phyloP scores from a whole-genome alignment of 1,140 invertebrate species.

The Caenorhabditis tropicalis region DNA sequence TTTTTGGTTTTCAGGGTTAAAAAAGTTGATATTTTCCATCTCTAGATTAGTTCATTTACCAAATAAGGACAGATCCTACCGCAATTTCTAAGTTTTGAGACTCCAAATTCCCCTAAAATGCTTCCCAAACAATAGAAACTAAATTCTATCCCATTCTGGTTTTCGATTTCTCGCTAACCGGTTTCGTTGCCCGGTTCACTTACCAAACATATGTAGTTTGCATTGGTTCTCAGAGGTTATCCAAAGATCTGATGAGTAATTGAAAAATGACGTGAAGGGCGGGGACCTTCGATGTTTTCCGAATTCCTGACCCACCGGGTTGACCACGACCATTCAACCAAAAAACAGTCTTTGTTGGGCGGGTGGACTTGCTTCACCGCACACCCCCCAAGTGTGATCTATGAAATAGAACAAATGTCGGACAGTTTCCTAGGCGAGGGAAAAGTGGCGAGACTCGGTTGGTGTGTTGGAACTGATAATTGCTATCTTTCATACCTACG shows the following conservation, averaged over 20 bases:
- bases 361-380: neutral
- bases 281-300: neutral
- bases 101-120: too few species aligned
- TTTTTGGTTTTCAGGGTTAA: too few species aligned
- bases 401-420: neutral
- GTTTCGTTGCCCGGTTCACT: too few species aligned
- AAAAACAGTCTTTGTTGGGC: neutral
- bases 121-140: too few species aligned
- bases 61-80: too few species aligned
- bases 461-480: constrained; percentile 14
- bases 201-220: too few species aligned
- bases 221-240: neutral
- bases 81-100: too few species aligned
- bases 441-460: constrained; percentile 19
- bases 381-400: neutral
- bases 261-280: neutral
- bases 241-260: neutral
- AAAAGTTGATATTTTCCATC: too few species aligned
- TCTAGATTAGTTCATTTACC: too few species aligned
- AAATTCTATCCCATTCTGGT: too few species aligned
- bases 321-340: neutral
- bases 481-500: constrained; percentile 14
- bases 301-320: neutral
- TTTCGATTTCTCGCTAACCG: too few species aligned
- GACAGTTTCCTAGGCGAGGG: neutral